A percentile compares a stretch with the other conserved stretches of the same genome.
Evolutionary conservation across 2,888 invertebrate species (phyloP).

Genomic region (Clivina fossor): DNA sequence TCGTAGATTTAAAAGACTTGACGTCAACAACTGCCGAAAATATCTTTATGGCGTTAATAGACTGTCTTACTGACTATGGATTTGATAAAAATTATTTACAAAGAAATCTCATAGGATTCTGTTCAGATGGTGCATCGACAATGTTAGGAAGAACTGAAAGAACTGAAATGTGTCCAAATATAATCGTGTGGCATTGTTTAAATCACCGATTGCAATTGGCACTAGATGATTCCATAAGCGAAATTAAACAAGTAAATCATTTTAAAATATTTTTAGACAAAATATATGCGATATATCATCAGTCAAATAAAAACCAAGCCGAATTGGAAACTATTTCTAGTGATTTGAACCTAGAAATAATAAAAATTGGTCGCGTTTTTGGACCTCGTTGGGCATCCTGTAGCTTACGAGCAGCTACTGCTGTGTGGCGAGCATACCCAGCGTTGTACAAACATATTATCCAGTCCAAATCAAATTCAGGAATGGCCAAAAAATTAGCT

Average conservation of each 20-base stretch:
- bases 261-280: slow-evolving; percentile 36
- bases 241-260: slow-evolving; percentile 35
- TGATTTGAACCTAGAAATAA: slow-evolving; percentile 28
- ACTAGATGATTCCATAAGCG: slow-evolving; percentile 34
- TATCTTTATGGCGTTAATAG: slow-evolving; percentile 25
- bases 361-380: slow-evolving; percentile 35
- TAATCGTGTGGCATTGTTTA: slow-evolving; percentile 33
- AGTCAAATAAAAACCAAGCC: slow-evolving; percentile 28
- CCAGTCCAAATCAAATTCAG: too few relatives aligned
- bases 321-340: slow-evolving; percentile 22
- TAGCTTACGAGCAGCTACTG: slow-evolving; percentile 26
- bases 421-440: slow-evolving; percentile 11
- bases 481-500: too few relatives aligned
- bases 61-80: slow-evolving; percentile 19
- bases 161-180: slow-evolving; percentile 6
- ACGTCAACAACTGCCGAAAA: slow-evolving; percentile 27
- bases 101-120: slow-evolving; percentile 18
- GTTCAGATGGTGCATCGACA: slow-evolving; percentile 21
- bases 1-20: slow-evolving; percentile 26
- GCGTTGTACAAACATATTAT: too few relatives aligned
- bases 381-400: slow-evolving; percentile 34
- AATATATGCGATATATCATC: slow-evolving; percentile 19
- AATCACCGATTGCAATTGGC: slow-evolving; percentile 32
- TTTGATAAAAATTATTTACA: slow-evolving; percentile 32
- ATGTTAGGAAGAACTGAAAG: slow-evolving; percentile 20